Conservation (phyloP, 2,888 invertebrate species). For the Coleophora deauratella region DNA sequence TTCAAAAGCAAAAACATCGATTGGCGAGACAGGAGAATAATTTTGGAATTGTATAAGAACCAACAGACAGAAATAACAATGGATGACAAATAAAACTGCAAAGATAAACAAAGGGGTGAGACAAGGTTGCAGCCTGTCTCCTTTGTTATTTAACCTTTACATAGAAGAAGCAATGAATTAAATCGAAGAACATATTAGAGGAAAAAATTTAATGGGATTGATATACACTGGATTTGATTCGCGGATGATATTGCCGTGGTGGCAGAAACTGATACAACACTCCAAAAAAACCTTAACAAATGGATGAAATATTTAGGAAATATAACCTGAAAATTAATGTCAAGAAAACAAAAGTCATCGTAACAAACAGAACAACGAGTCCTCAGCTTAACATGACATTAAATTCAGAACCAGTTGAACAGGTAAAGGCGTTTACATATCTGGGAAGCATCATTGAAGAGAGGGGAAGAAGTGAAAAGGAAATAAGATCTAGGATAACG, state of each 20-base stretch:
- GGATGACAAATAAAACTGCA: neutral
- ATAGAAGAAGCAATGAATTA: neutral
- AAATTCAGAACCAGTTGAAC: no score
- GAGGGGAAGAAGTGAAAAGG: no score
- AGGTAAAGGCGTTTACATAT: no score
- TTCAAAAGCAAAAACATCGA: neutral
- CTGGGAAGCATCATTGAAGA: no score
- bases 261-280: no score
- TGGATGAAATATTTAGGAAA: no score
- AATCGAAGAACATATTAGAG: neutral
- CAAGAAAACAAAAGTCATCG: no score
- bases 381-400: no score
- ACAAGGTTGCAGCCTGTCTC: neutral
- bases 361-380: no score
- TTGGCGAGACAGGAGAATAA: neutral
- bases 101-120: neutral
- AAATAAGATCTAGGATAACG: no score
- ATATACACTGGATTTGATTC: neutral
- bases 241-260: neutral
- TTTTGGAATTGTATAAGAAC: neutral
- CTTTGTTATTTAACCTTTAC: neutral
- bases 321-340: no score
- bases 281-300: no score
- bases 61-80: neutral
- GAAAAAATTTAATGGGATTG: neutral